These are phyloP conservation scores for Acanthococcus lagerstroemiae DNA, from an alignment of 2,888 invertebrate species.

Conservation along the genomic window DNA sequence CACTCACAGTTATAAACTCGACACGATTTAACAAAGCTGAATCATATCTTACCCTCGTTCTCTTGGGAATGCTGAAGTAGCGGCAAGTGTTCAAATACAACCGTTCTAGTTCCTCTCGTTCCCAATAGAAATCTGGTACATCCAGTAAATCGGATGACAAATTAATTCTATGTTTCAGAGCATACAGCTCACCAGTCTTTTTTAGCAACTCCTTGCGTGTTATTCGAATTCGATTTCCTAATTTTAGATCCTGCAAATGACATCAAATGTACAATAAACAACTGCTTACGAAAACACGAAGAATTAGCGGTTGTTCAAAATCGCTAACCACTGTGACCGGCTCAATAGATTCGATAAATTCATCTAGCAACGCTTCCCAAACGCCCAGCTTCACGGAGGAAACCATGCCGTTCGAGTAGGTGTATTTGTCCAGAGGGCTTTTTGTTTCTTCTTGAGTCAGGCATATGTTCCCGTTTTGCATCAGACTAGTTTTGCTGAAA, in stretches of 20 bases:
- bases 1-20: no score
- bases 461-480: conserved; percentile 46
- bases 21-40: no score
- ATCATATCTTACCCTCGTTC: conserved; percentile 63
- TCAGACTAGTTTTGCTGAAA: conserved; percentile 43
- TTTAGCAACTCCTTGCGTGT: conserved; percentile 59
- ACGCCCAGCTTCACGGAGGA: conserved; percentile 88
- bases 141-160: conserved; percentile 88
- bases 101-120: conserved; percentile 75
- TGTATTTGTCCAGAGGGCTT: conserved; percentile 64
- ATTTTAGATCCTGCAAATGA: conserved; percentile 53
- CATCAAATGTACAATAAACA: background rate
- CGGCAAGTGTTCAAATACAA: conserved; percentile 71
- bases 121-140: conserved; percentile 98
- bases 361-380: conserved; percentile 81
- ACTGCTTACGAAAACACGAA: background rate
- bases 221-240: conserved; percentile 59
- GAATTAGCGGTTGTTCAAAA: background rate
- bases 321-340: conserved; percentile 55
- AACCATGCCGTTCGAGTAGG: conserved; percentile 88
- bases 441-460: conserved; percentile 51
- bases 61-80: conserved; percentile 72
- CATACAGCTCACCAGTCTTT: conserved; percentile 80
- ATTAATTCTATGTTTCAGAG: conserved; percentile 78
- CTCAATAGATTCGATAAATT: conserved; percentile 73